phyloP scores from a whole-genome alignment of 2,888 invertebrate species.

The Chrysolina americana region DNA sequence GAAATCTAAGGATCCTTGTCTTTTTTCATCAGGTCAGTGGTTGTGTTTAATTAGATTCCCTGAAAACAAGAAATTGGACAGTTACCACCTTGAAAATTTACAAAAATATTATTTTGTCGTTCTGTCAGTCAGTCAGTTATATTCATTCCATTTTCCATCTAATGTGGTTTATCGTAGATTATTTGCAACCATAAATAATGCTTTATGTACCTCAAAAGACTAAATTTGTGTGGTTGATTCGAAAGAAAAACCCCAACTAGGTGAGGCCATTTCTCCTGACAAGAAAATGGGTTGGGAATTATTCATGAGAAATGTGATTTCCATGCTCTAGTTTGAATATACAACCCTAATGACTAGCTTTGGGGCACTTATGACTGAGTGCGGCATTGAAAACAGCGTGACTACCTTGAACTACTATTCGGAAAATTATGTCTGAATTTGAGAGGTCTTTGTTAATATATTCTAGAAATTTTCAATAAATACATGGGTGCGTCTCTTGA shows the following conservation, averaged over 20 bases:
- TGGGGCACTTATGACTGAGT: background rate
- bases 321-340: background rate
- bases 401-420: background rate
- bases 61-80: too few species aligned
- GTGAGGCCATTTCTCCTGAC: background rate
- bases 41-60: too few species aligned
- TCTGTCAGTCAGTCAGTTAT: too few species aligned
- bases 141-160: background rate
- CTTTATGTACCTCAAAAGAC: background rate
- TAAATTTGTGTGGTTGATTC: background rate
- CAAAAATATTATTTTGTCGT: too few species aligned
- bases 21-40: too few species aligned
- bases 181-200: background rate
- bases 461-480: too few species aligned
- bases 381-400: background rate
- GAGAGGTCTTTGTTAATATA: too few species aligned
- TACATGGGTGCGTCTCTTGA: too few species aligned
- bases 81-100: too few species aligned
- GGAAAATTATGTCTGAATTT: background rate
- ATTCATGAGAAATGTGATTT: slow-evolving; percentile 8
- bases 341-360: background rate
- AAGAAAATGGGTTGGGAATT: background rate
- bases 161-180: background rate
- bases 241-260: background rate
- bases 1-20: too few species aligned